A percentile compares a stretch with the other conserved stretches of the same genome.
Evolutionary conservation across 2,797 vertebrate genomes (phyloP).

Genomic region (Gallinago nigripennis): DNA sequence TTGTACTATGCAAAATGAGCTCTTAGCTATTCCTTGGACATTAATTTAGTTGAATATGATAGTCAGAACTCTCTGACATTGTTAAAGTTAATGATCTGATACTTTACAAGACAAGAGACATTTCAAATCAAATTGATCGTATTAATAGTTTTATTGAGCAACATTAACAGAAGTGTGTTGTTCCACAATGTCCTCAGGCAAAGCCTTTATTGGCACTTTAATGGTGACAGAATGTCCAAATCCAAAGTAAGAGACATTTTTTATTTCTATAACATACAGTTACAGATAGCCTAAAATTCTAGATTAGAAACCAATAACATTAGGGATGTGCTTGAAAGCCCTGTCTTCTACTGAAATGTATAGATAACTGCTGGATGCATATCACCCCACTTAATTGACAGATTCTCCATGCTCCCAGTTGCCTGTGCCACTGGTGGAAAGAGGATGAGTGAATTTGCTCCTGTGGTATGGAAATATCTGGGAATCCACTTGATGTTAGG

Average conservation of each 20-base stretch:
- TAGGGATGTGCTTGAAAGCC: neutral
- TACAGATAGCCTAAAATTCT: slow-evolving; percentile 33
- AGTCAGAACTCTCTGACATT: slow-evolving; percentile 55
- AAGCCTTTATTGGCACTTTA: slow-evolving; percentile 58
- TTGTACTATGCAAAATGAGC: slow-evolving; percentile 39
- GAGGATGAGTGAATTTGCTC: neutral
- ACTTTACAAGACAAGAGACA: slow-evolving; percentile 67
- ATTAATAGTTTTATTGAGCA: slow-evolving; percentile 73
- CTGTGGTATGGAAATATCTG: neutral
- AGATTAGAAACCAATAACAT: neutral
- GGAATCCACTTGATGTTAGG: neutral
- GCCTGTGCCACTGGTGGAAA: neutral
- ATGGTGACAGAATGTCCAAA: slow-evolving; percentile 21
- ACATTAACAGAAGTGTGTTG: slow-evolving; percentile 54
- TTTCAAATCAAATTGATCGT: slow-evolving; percentile 68
- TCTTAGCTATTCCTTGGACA: slow-evolving; percentile 60
- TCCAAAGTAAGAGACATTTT: slow-evolving; percentile 14
- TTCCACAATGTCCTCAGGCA: slow-evolving; percentile 37
- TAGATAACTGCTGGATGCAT: neutral
- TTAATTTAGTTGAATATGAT: slow-evolving; percentile 59
- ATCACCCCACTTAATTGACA: neutral
- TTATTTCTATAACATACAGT: slow-evolving; percentile 28
- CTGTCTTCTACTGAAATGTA: neutral
- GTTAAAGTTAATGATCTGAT: slow-evolving; percentile 72
- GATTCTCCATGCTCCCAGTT: neutral